Evolutionary conservation across 2,113 vertebrate species (phyloP).

Genomic region (Pachycephala philippinensis): DNA sequence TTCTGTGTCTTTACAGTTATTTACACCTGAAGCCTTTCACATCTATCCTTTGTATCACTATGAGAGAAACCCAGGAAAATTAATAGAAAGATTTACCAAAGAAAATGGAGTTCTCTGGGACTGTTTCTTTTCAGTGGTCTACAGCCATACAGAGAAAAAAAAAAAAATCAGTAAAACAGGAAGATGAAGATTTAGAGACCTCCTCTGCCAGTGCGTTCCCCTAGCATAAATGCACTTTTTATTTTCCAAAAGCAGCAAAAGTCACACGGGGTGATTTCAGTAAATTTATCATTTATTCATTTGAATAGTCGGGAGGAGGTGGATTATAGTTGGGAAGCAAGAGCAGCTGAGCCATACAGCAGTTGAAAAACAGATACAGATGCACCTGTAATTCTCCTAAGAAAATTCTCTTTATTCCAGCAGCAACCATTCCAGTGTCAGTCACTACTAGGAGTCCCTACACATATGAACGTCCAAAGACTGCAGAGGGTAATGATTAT

Average conservation of each 20-base stretch:
- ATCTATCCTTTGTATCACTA: background rate
- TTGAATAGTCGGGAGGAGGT: background rate
- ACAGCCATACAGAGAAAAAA: background rate
- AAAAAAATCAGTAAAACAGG: background rate
- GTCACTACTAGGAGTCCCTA: constrained; percentile 16
- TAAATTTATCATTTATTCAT: background rate
- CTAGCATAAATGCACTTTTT: background rate
- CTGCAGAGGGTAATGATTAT: constrained; percentile 43
- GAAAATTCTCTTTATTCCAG: constrained; percentile 34
- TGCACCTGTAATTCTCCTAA: background rate
- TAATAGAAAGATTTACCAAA: background rate
- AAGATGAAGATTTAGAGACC: background rate
- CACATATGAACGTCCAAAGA: background rate
- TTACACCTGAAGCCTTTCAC: background rate
- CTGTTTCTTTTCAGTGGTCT: background rate
- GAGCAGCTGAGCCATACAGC: background rate
- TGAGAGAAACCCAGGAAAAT: background rate
- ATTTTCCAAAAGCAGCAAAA: background rate
- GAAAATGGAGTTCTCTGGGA: background rate
- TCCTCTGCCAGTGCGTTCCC: background rate
- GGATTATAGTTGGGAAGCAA: background rate
- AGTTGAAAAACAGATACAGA: background rate
- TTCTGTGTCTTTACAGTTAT: background rate
- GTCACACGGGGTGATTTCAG: background rate
- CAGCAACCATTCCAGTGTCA: background rate